A percentile compares a stretch with the other conserved stretches of the same genome.
Evolutionary conservation across 92 coral and sea anemone genomes (phyloP).

Genomic region (Phenganax subtilis): DNA sequence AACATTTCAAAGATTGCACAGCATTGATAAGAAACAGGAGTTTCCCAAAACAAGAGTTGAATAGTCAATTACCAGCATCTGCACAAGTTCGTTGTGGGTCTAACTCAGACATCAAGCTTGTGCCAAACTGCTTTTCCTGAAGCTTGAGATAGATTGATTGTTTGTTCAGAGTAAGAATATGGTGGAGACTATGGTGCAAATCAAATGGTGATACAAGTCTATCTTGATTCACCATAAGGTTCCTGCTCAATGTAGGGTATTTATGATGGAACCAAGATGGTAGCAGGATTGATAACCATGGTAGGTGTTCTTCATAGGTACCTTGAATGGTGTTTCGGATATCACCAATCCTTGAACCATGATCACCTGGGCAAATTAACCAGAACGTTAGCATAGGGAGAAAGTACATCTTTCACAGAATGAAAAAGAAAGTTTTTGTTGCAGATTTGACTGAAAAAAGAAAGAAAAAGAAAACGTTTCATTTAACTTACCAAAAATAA

Average conservation of each 20-base stretch:
- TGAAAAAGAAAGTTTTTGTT: not conserved
- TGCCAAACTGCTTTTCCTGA: conserved; percentile 14
- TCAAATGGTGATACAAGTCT: conserved; percentile 63
- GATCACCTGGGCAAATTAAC: conserved; percentile 50
- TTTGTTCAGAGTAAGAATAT: conserved; percentile 50
- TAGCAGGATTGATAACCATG: conserved; percentile 64
- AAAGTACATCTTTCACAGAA: not conserved
- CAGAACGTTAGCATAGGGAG: not conserved
- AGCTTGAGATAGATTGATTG: conserved; percentile 5
- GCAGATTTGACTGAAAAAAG: not conserved
- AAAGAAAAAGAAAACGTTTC: not conserved
- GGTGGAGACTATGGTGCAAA: conserved; percentile 64
- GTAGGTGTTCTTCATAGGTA: conserved; percentile 64
- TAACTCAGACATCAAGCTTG: conserved; percentile 57
- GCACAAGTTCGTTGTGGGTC: conserved; percentile 49
- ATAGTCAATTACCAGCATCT: conserved; percentile 52
- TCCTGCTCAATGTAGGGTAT: conserved; percentile 54
- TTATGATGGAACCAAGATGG: conserved; percentile 63
- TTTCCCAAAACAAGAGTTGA: not conserved
- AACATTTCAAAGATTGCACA: not conserved
- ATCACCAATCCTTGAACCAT: conserved; percentile 69
- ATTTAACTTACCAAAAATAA: conserved; percentile 60
- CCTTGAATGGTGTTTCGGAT: conserved; percentile 76
- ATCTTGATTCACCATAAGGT: conserved; percentile 51
- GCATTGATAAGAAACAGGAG: not conserved